Base-by-base conservation (phyloP, 2,888 invertebrate species). In the Dryobota labecula region DNA sequence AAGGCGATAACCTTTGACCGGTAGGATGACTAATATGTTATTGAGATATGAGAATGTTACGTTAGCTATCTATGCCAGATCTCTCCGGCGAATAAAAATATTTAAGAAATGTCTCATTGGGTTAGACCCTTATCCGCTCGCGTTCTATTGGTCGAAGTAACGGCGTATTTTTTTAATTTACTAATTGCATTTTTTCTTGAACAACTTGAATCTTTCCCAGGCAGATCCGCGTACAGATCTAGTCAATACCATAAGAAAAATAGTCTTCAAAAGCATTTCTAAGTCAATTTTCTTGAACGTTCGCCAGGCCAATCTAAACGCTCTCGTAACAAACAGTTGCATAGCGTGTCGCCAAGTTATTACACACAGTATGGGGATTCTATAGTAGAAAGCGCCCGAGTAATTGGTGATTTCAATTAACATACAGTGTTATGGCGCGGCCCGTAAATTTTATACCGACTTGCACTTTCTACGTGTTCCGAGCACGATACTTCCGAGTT, bases 351-450 rank as follows among this genome's bases (percentile, higher is more conserved):
- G 80, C 78, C 72, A 78, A 80, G 86, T 86, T 89, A 86, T 92
- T 91, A 89, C 83, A 86, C 84, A 70, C 73, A 62, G 74, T 86
- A 90, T 90, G 87, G 90, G 89, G 89, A 89, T 90, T 90, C 87
- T 87, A 86, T 89, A 90, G 85, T 89, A 89, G 90, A 89, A 90
- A 90, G 90, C 85, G 81, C 70, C 47, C 83, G 80, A 86, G 88
- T 93, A 92, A 93, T 92, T 93, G 91, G 89, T 90, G 90, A 92
- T 92, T 90, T 90, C 91, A 93, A 93, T 93, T 93, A 93, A 91
- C 92, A 92, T 90, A 91, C 87, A 87, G 85, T 88, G 91, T 89
- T 89, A 92, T 91, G 90, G 91, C 85, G 87, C 88, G 83, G 88
- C 82, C 88, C 81, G 91, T 90, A 91, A 90, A 91, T 90, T 92